A percentile compares a stretch with the other conserved stretches of the same genome.
phyloP scores from a whole-genome alignment of 1,140 invertebrate genomes.

The Drosophila lacteicornis region DNA sequence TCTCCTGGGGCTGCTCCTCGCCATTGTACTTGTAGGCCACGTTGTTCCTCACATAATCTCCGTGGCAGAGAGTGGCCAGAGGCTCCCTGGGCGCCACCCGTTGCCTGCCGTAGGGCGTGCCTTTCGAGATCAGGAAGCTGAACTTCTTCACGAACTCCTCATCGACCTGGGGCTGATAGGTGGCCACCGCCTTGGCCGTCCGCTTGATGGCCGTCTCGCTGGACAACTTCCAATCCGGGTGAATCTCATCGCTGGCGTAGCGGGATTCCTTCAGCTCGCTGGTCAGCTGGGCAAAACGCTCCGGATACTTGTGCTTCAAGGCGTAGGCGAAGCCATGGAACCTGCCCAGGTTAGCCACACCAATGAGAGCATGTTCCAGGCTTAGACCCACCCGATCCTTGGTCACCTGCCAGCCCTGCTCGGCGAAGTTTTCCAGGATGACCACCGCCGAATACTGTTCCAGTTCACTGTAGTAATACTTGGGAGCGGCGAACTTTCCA shows the following conservation, averaged over 20 bases:
- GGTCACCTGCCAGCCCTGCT: constrained; percentile 60
- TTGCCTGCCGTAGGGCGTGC: constrained; percentile 23
- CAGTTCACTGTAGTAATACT: constrained; percentile 71
- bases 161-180: constrained; percentile 59
- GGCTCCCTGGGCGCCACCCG: constrained; percentile 66
- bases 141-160: constrained; percentile 60
- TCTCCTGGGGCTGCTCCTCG: constrained; percentile 50
- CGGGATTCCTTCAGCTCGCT: constrained; percentile 58
- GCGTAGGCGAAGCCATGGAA: constrained; percentile 77
- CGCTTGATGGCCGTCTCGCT: constrained; percentile 30
- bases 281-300: constrained; percentile 50
- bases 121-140: constrained; percentile 8
- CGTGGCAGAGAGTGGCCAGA: constrained; percentile 70
- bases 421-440: constrained; percentile 65
- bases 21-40: constrained; percentile 70
- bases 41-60: constrained; percentile 79
- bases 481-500: constrained; percentile 53
- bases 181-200: constrained; percentile 10
- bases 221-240: constrained; percentile 32
- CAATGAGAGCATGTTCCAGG: constrained; percentile 54
- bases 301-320: constrained; percentile 51
- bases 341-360: constrained; percentile 56
- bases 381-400: constrained; percentile 54
- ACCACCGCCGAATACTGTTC: constrained; percentile 45
- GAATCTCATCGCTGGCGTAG: constrained; percentile 15